phyloP scores from a whole-genome alignment of 2,113 vertebrate genomes.

The Rhinichthys klamathensis region DNA sequence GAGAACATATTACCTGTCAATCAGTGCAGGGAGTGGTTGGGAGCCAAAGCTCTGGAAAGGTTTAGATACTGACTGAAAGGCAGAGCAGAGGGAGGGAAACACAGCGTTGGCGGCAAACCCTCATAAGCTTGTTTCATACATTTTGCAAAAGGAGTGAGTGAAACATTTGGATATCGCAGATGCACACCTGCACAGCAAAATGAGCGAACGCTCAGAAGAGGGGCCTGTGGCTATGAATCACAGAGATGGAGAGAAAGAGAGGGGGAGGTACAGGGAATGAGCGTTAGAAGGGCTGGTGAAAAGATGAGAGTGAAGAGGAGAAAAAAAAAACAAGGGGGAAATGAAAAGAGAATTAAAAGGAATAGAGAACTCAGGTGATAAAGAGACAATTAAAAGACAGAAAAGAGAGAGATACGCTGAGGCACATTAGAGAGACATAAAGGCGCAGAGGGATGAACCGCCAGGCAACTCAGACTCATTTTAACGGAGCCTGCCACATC shows the following conservation, averaged over 20 bases:
- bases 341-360: conserved; percentile 4
- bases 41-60: conserved; percentile 22
- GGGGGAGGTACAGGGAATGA: conserved; percentile 3
- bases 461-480: conserved; percentile 19
- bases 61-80: conserved; percentile 27
- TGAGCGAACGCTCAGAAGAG: conserved; percentile 36
- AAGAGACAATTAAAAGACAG: conserved; percentile 23
- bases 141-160: conserved; percentile 21
- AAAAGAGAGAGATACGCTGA: conserved; percentile 1
- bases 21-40: conserved; percentile 27
- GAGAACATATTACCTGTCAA: conserved; percentile 41
- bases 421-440: conserved; percentile 28
- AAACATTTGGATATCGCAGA: conserved; percentile 55
- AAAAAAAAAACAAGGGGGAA: background rate
- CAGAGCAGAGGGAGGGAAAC: background rate
- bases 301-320: background rate
- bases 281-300: background rate
- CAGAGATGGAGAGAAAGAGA: conserved; percentile 15
- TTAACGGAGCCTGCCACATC: background rate
- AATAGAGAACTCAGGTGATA: background rate
- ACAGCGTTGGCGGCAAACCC: conserved; percentile 7
- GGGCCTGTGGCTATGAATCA: conserved; percentile 45
- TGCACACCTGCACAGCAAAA: conserved; percentile 46
- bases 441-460: background rate
- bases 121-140: conserved; percentile 18